phyloP scores from a whole-genome alignment of 2,113 vertebrate genomes.

The Manacus vitellinus region DNA sequence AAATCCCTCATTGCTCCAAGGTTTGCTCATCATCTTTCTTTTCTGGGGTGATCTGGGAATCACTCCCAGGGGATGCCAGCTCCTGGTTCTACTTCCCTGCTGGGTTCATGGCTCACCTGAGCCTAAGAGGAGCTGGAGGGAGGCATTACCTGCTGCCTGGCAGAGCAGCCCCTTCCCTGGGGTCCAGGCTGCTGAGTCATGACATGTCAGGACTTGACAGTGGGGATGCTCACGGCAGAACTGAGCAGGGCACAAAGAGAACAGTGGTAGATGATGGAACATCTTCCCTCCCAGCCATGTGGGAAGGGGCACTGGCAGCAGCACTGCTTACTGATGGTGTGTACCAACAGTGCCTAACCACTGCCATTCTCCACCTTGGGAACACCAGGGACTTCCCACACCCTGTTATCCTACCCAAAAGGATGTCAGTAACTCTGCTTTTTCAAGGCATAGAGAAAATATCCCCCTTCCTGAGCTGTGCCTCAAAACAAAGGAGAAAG shows the following conservation, averaged over 20 bases:
- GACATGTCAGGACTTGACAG: fast-evolving
- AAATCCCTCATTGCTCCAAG: neutral
- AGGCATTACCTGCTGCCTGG: neutral
- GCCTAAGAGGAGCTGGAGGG: neutral
- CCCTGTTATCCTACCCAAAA: neutral
- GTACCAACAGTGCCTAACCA: neutral
- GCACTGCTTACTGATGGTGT: fast-evolving
- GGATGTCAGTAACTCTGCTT: neutral
- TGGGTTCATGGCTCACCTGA: neutral
- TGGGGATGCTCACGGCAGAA: neutral
- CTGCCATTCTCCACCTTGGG: neutral
- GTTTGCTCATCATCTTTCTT: neutral
- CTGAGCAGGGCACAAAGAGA: neutral
- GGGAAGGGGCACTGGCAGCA: neutral
- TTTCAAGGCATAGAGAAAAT: neutral
- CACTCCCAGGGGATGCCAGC: neutral
- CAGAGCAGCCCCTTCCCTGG: neutral
- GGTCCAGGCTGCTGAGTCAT: fast-evolving
- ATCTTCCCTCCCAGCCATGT: neutral
- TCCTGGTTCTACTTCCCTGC: neutral
- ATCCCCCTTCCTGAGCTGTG: neutral
- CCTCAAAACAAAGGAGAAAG: neutral
- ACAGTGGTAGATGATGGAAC: neutral
- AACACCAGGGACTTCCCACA: neutral
- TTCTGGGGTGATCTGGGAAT: neutral